Conservation (phyloP, 1,140 invertebrate species). For the Manduca sexta region DNA sequence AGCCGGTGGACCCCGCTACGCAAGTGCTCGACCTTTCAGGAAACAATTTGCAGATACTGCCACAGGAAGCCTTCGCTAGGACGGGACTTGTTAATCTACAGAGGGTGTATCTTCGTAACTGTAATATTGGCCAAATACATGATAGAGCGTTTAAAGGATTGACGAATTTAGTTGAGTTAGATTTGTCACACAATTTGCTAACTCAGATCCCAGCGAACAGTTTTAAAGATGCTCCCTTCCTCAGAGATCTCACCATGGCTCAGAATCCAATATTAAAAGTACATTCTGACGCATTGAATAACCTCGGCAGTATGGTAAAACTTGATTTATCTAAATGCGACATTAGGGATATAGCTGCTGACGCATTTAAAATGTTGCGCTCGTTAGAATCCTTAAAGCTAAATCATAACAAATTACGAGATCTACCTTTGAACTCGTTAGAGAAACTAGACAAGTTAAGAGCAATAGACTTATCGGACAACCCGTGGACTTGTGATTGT, state of each 20-base stretch:
- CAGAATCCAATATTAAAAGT: conserved; percentile 88
- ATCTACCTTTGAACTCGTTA: conserved; percentile 81
- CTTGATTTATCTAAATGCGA: conserved; percentile 89
- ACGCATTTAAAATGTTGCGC: conserved; percentile 85
- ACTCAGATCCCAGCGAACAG: conserved; percentile 84
- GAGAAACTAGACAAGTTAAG: conserved; percentile 83
- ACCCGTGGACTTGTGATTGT: conserved; percentile 94
- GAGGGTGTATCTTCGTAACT: conserved; percentile 86
- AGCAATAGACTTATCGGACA: conserved; percentile 90
- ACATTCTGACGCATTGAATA: conserved; percentile 82
- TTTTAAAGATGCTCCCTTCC: conserved; percentile 83
- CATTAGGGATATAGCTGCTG: conserved; percentile 82
- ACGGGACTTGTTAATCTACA: conserved; percentile 90
- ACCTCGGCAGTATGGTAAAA: conserved; percentile 84
- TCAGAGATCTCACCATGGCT: conserved; percentile 85
- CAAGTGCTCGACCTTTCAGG: conserved; percentile 92
- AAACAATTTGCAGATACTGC: conserved; percentile 88
- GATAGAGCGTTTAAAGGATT: conserved; percentile 85
- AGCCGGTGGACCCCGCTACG: conserved; percentile 87
- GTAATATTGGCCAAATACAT: conserved; percentile 89
- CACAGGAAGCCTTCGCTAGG: conserved; percentile 85
- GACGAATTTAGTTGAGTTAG: conserved; percentile 91
- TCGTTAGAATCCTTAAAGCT: conserved; percentile 87
- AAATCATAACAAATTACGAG: conserved; percentile 85
- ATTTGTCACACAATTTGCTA: conserved; percentile 88